Evolutionary conservation across 2,888 invertebrate genomes (phyloP), one percentile per base, ranked within the genome.

Genomic region (Beris chalybata): DNA sequence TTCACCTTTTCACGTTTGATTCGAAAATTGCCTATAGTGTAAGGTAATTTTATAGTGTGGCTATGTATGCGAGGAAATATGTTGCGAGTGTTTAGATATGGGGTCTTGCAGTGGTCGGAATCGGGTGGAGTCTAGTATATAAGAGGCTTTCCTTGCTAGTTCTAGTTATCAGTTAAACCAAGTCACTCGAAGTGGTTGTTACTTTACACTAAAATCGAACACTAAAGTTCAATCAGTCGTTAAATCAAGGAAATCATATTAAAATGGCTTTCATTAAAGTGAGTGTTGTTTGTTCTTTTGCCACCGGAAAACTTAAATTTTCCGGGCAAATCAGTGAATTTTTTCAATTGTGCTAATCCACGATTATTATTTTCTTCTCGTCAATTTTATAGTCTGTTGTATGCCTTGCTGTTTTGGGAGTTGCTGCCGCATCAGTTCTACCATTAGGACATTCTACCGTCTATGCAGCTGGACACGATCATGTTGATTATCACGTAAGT

Each of bases 161-260:
- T 80, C 80, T 80, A 79, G 78, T 79, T 80, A 81, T 80, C 81
- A 81, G 80, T 81, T 78, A 77, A 75, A 74, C 77, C 73, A 75
- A 78, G 78, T 76, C 78, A 76, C 76, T 78, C 76, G 75, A 78
- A 73, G 72, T 73, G 72, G 69, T 72, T 72, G 71, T 69, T 71
- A 72, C 69, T 67, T 71, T 64, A 61, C 38, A 38, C 53, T 67
- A 70, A 71, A 56, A 38, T 38, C 38, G 38, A 38, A 38, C 38
- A 38, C 38, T 38, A 38, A 66, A 65, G 44, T 63, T 61, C 58
- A 67, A 68, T 70, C 56, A 71, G 72, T 72, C 70, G 67, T 67
- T 69, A 43, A 64, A 69, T 64, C 48, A 56, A 59, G 64, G 38
- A 50, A 31, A 57, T 38, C 53, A 53, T 53, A 67, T 32, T 69